Evolutionary conservation across 2,797 vertebrate species (phyloP).

Genomic region (Squalus acanthias): DNA sequence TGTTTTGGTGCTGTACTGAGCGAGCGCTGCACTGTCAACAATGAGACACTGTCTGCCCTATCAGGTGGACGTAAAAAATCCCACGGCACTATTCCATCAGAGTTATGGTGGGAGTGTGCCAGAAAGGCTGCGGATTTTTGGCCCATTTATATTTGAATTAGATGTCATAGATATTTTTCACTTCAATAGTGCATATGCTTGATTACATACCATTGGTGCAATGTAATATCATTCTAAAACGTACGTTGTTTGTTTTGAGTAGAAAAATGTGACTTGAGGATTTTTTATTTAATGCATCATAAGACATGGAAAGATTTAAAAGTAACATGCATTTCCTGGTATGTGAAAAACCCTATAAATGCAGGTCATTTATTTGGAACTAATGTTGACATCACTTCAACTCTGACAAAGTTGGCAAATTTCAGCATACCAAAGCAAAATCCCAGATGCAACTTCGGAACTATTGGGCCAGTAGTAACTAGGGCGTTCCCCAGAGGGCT

Average conservation of each 20-base stretch:
- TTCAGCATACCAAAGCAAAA: background rate
- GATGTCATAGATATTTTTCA: background rate
- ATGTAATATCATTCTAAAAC: background rate
- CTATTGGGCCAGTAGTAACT: background rate
- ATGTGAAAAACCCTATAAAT: background rate
- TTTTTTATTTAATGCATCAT: background rate
- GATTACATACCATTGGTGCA: background rate
- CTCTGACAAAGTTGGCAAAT: conserved; percentile 5
- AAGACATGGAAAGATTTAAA: background rate
- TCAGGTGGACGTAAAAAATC: background rate
- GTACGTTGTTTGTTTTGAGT: background rate
- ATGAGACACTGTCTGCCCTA: background rate
- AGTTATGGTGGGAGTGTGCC: background rate
- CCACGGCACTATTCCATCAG: background rate
- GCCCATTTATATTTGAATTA: background rate
- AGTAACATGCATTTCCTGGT: background rate
- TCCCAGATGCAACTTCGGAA: background rate
- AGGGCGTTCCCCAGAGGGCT: background rate
- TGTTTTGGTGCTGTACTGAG: background rate
- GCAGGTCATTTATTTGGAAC: background rate
- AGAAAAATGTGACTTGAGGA: background rate
- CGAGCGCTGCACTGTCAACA: background rate
- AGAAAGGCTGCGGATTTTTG: background rate
- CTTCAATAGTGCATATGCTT: background rate
- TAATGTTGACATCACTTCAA: conserved; percentile 1